These are phyloP conservation scores for Chrysomela aeneicollis DNA, from an alignment of 2,888 invertebrate species.

Conservation along the genomic window DNA sequence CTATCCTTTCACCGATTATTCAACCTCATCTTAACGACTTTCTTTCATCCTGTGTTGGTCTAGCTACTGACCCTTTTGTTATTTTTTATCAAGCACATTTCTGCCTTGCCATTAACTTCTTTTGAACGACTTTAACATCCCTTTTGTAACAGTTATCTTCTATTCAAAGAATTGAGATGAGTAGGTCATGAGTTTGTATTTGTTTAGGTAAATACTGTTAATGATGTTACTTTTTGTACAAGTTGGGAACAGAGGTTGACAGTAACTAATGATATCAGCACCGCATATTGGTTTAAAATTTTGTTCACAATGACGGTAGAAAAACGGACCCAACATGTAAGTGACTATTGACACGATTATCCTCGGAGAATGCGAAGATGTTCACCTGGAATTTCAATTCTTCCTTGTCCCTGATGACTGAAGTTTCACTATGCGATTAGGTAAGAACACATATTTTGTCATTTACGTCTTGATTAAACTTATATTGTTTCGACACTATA, in stretches of 20 bases:
- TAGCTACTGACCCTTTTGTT: conserved; percentile 25
- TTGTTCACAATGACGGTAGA: no score
- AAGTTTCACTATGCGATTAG: no score
- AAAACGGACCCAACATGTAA: neutral
- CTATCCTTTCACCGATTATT: conserved; percentile 15
- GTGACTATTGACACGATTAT: no score
- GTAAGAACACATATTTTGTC: no score
- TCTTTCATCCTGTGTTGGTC: conserved; percentile 28
- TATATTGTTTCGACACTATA: no score
- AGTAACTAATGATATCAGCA: conserved; percentile 42
- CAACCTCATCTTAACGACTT: conserved; percentile 30
- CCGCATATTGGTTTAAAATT: conserved; percentile 3
- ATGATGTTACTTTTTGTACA: conserved; percentile 43
- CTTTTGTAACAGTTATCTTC: conserved; percentile 24
- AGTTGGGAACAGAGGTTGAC: conserved; percentile 39
- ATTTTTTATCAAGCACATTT: neutral
- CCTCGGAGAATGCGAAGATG: no score
- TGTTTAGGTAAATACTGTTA: conserved; percentile 41
- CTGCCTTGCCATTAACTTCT: conserved; percentile 26
- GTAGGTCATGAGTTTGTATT: conserved; percentile 26
- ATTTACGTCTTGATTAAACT: no score
- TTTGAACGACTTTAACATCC: conserved; percentile 28
- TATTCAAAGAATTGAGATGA: conserved; percentile 16
- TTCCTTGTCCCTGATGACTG: no score
- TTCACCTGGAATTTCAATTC: no score